Base-by-base conservation (phyloP, 2,113 vertebrate genomes). In the Melanerpes aurifrons region DNA sequence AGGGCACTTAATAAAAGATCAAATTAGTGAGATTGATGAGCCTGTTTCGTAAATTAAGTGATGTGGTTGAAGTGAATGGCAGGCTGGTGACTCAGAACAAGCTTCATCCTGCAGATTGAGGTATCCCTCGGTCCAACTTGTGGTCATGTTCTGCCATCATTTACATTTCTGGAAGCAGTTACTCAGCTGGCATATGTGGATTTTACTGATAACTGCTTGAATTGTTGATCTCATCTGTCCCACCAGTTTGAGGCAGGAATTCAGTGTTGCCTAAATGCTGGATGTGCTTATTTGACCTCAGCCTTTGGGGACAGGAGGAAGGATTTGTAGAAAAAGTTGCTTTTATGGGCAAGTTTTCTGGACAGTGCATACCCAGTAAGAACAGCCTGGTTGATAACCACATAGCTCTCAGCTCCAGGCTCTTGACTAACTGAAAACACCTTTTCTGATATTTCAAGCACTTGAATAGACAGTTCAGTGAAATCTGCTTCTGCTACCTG, bases 1-100 rank as follows among this genome's bases (percentile, higher is more conserved):
- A 87, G 50, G 82, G 78, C 87, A 83, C 95, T 97, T 96, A 97
- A 96, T 95, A 95, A 93, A 95, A 94, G 58, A 91, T 85, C 78
- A 70, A 82, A 79, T 92, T 74, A 73, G 56, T 17, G 48, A 90
- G 90, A 95, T 75, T 86, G 91, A 95, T 96, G 70, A 79, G 68
- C 86, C 84, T 92, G 71, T 95, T 97, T 92, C 87, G 87, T 91
- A 92, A 96, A 95, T 87, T 32, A 87, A 92, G 82, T 78, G 74
- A 85, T 13, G 57, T 79, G 92, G 87, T 78, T 86, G 54, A 92
- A 79, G 50, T 7, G 69, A 83, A 29, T 76, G 88, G 78, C 87
- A 95, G 26, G 86, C 86, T 91, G 74, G 77, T 74, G 82, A 45
- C 69, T 91, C 64, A 77, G 64, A 50, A 25, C 61, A 76, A 94